These are phyloP conservation scores for Proteles cristata DNA, from an alignment of 2,113 vertebrate genomes.

Conservation along the genomic window DNA sequence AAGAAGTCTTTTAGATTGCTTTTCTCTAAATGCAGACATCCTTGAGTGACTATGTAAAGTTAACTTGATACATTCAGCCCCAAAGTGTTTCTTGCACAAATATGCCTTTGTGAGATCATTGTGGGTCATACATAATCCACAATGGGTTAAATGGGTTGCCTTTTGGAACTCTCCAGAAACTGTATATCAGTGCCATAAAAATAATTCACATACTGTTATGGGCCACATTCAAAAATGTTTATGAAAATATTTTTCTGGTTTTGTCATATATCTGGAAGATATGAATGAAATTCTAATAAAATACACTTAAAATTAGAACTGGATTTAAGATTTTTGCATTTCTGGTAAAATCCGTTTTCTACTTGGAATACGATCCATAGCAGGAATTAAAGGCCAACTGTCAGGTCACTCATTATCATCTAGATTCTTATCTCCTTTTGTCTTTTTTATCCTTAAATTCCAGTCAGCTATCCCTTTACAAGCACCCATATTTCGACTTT, in stretches of 20 bases:
- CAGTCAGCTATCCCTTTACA: background rate
- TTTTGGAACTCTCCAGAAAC: conserved; percentile 18
- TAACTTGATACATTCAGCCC: conserved; percentile 4
- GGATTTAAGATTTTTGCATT: conserved; percentile 16
- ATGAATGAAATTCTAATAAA: conserved; percentile 34
- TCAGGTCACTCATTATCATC: background rate
- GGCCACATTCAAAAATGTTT: background rate
- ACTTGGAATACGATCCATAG: background rate
- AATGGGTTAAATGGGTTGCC: background rate
- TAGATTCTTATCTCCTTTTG: background rate
- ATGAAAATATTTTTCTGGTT: conserved; percentile 34
- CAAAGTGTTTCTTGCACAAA: background rate
- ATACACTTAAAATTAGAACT: conserved; percentile 15
- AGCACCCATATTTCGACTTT: background rate
- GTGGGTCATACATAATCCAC: background rate
- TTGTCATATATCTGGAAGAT: background rate
- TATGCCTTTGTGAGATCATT: background rate
- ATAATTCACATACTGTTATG: background rate
- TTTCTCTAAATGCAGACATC: conserved; percentile 23
- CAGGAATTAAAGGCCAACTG: background rate
- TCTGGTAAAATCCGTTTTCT: conserved; percentile 24
- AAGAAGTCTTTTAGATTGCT: conserved; percentile 38
- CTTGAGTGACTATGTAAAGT: conserved; percentile 28
- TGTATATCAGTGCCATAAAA: conserved; percentile 20
- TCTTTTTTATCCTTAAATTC: background rate